Base-by-base conservation (phyloP, 2,888 invertebrate genomes). In the Hirtodrosophila cameraria region DNA sequence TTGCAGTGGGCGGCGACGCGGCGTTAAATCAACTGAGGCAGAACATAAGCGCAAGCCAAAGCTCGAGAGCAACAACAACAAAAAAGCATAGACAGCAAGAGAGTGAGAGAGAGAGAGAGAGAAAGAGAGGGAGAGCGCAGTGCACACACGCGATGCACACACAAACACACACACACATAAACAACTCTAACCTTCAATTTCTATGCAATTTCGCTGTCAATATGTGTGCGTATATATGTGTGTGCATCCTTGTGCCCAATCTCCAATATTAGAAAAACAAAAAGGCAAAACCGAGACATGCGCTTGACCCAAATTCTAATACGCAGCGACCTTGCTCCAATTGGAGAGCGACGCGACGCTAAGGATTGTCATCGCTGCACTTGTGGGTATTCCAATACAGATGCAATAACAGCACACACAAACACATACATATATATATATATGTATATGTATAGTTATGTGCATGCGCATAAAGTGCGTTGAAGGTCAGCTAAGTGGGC, bases 221-320 rank as follows among this genome's bases (percentile, higher is more conserved):
- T 52, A 53, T 61, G 28, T 36, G 18, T 43, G 12, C 63, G 46
- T 66, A 23, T 65, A 48, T 61, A 49, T 62, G 63, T 61, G 59
- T 71, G 64, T 49, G 73, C 75, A 87, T 89, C 89, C 88, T 88
- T 88, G 88, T 88, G 70, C 88, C 66, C 87, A 88, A 89, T 88
- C 83, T 89, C 83, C 79, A 86, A 78, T 89, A 89, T 85, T 88
- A 88, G 84, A 87, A 88, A 82, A 68, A 33, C 36, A 33, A 71
- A 39, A 28, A 33, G 31, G 31, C 53, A 43, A 45, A 54, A 35
- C 20, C 41, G 35, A 46, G 27, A 49, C 72, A 62, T 88, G 86
- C 70, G 77, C 88, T 88, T 89, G 88, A 88, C 88, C 89, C 70
- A 88, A 87, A 88, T 88, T 89, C 68, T 83, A 78, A 77, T 64